A percentile compares a stretch with the other conserved stretches of the same genome.
phyloP scores from a whole-genome alignment of 37 sponge, comb jelly and placozoan species.

The Petrosia ficiformis region DNA sequence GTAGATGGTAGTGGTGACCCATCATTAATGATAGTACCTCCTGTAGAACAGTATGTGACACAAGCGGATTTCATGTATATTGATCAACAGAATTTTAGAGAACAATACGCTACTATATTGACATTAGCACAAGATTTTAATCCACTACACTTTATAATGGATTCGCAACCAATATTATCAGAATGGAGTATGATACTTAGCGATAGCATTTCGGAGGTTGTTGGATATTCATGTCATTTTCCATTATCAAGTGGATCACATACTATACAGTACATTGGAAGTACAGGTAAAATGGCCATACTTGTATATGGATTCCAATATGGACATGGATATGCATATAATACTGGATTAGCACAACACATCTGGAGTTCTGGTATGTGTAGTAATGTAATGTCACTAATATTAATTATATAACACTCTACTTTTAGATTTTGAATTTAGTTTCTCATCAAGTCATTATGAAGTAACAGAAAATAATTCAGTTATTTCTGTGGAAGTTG shows the following conservation, averaged over 20 bases:
- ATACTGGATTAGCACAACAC: background rate
- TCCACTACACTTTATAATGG: background rate
- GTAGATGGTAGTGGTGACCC: slow-evolving; percentile 16
- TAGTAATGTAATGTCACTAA: background rate
- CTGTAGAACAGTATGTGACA: slow-evolving; percentile 12
- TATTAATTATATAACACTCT: no score
- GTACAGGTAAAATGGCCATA: slow-evolving; percentile 1
- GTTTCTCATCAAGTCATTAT: background rate
- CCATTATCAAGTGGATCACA: background rate
- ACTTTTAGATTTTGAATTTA: no score
- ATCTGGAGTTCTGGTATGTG: background rate
- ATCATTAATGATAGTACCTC: slow-evolving; percentile 6
- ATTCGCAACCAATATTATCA: background rate
- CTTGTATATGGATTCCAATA: slow-evolving; percentile 15
- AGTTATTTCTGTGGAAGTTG: background rate
- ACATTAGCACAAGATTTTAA: background rate
- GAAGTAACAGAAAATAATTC: background rate
- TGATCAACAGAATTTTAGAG: background rate
- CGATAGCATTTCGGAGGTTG: background rate
- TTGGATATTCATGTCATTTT: slow-evolving; percentile 11
- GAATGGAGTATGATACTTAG: background rate
- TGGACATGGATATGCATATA: background rate
- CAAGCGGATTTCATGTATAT: background rate
- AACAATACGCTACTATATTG: background rate
- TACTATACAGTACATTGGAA: background rate